Conservation (phyloP, 2,888 invertebrate genomes). For the Entomobrya multifasciata region DNA sequence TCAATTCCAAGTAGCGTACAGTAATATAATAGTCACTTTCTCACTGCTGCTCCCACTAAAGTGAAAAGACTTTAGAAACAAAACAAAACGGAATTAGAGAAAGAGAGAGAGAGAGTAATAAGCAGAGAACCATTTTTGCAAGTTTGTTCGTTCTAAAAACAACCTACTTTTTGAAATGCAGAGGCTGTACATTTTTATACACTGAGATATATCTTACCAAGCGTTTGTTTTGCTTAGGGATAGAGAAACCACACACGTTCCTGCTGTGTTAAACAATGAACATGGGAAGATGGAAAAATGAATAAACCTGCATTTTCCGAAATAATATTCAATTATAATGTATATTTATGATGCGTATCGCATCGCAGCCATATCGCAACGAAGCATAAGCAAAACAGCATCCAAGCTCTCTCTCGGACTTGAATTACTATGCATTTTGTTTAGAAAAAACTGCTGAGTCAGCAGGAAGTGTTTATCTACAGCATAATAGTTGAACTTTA, state of each 20-base stretch:
- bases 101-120: constrained; percentile 11
- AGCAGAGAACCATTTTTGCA: constrained; percentile 8
- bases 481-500: constrained; percentile 30
- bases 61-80: neutral
- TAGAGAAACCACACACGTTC: neutral
- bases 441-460: constrained; percentile 37
- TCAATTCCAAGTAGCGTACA: constrained; percentile 4
- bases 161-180: constrained; percentile 28
- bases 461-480: constrained; percentile 47
- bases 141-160: constrained; percentile 24
- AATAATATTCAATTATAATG: neutral
- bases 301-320: neutral
- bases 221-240: neutral
- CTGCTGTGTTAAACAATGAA: constrained; percentile 24
- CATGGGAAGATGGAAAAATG: neutral
- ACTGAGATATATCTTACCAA: neutral
- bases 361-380: no score
- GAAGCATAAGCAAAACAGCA: no score
- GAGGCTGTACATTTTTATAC: neutral
- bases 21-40: constrained; percentile 30
- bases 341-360: neutral
- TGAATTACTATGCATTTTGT: no score
- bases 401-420: no score
- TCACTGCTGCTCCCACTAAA: neutral
- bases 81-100: constrained; percentile 3